Evolutionary conservation across 2,797 vertebrate species (phyloP), one percentile per base, ranked within the genome.

Genomic region (Diglossa cyanea): DNA sequence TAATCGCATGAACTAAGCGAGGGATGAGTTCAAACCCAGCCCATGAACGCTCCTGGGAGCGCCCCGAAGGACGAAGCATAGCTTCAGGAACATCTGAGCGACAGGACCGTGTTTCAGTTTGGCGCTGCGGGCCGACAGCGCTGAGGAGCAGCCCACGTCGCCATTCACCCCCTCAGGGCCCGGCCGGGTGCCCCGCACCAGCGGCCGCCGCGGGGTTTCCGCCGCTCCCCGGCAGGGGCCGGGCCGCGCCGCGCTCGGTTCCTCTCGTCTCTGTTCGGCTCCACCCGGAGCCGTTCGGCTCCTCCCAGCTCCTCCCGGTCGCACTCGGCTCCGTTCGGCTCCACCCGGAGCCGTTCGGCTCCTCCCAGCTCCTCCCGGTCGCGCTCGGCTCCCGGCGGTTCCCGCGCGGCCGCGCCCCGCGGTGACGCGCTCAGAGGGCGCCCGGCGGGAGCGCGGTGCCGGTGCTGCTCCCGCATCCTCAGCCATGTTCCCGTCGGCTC

Each of bases 181-280:
- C 1, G 1, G 1, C 1, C 31, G 0, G 10, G 0, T 0, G 1
- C 11, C 10, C 50, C 0, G 7, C 33, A 1, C 3, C 0, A 4
- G 9, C 6, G 3, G 11, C 18, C 7, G 17, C 44, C 6, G 7
- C 53, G 28, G 61, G 15, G 6, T 15, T 44, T 13, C 8, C 18
- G 4, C 45, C 4, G 4, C 39, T 60, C 26, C 12, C 20, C 40
- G 5, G 17, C 35, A 40, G 20, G 31, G 35, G 17, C 42, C 35
- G 25, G 35, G 17, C 44, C 35, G 25, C 11, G 17, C n/a, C 12
- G 14, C 35, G 14, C 51, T 57, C 58, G 28, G 25, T 1, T 20
- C 4, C 14, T 11, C 13, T 42, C 39, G 14, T 20, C 7, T 19
- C 23, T 1, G 17, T 10, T 47, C 71, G 54, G 54, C 33, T 19